Evolutionary conservation across 35 echinoderm and acorn worm genomes (phyloP), one percentile per base, ranked within the genome.

Genomic region (Hemicentrotus pulcherrimus): DNA sequence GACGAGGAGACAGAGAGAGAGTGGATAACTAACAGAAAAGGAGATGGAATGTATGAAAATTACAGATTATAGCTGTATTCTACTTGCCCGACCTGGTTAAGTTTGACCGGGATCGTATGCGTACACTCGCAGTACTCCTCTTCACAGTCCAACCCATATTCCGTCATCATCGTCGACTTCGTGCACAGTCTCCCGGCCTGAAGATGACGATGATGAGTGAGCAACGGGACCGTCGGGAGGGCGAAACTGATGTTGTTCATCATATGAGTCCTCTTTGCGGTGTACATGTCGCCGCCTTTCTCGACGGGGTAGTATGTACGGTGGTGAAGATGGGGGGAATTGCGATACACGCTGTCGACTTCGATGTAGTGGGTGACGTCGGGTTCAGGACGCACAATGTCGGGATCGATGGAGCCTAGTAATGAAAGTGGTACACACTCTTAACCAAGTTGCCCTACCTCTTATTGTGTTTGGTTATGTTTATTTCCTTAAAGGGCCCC

Each of bases 291-390:
- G 11, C 91, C 91, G 5, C 47, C 91, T 31, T 93, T 7, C 87
- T 96, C 95, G 32, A 99, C 96, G 8, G 98, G 96, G 86, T 99
- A 99, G 78, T 96, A 85, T 19, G 91, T 85, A 13, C 94, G 95
- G 32, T 97, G 30, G 65, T 99, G 97, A 61, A 96, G 97, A 47
- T 97, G 60, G 24, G 96, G 94, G 47, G 96, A 97, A 91, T 97
- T 97, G 31, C 97, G 94, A 55, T 99, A 93, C 32, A 93, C 91
- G 48, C 32, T 46, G 48, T 93, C 91, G 91, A 93, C 91, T 58
- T 93, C 91, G 91, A 93, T 93, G 30, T 50, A 93, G 28, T 93
- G 91, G 16, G n/a, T 58, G 91, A 93, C 91, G 48, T 93, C 91
- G 45, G 91, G 16, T 6, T 93, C 13, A 31, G 45, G 32, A 46